phyloP scores from a whole-genome alignment of 2,113 vertebrate genomes.

The Hirundichthys speculiger region DNA sequence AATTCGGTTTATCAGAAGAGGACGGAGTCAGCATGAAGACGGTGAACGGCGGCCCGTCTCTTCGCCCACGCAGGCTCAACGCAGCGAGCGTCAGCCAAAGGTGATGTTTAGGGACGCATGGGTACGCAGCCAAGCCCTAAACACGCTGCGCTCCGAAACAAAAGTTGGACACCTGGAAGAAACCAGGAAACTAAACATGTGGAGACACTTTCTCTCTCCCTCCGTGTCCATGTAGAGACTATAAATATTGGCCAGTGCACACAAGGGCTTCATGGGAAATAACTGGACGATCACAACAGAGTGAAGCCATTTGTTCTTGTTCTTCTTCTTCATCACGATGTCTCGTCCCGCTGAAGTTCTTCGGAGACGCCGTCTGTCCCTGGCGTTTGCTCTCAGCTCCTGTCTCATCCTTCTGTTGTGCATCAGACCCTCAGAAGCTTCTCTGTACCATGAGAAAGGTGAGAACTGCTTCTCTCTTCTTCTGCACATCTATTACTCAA shows the following conservation, averaged over 20 bases:
- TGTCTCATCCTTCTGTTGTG: conserved; percentile 44
- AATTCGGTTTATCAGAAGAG: conserved; percentile 13
- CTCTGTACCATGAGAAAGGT: conserved; percentile 66
- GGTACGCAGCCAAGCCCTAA: conserved; percentile 57
- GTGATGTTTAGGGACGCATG: conserved; percentile 66
- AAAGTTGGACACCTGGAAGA: conserved; percentile 40
- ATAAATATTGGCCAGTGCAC: conserved; percentile 60
- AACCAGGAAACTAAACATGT: conserved; percentile 40
- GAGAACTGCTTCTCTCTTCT: conserved; percentile 14
- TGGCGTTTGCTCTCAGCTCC: conserved; percentile 24
- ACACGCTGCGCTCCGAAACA: conserved; percentile 42
- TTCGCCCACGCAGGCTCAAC: conserved; percentile 25
- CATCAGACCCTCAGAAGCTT: conserved; percentile 53
- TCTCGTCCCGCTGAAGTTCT: not conserved
- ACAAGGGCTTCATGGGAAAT: conserved; percentile 26
- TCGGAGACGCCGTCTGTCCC: conserved; percentile 12
- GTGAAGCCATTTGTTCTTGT: not conserved
- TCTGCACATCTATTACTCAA: not conserved
- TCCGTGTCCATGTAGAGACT: conserved; percentile 31
- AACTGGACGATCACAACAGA: conserved; percentile 12
- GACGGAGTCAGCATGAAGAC: conserved; percentile 46
- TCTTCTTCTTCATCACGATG: conserved; percentile 34
- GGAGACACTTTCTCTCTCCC: conserved; percentile 2
- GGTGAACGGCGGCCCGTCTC: not conserved
- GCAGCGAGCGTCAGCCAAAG: conserved; percentile 25